Percentiles rank a stretch among this genome's conserved stretches.
Evolutionary conservation across 92 coral and sea anemone genomes (phyloP).

Genomic region (Epizoanthus ramosus): DNA sequence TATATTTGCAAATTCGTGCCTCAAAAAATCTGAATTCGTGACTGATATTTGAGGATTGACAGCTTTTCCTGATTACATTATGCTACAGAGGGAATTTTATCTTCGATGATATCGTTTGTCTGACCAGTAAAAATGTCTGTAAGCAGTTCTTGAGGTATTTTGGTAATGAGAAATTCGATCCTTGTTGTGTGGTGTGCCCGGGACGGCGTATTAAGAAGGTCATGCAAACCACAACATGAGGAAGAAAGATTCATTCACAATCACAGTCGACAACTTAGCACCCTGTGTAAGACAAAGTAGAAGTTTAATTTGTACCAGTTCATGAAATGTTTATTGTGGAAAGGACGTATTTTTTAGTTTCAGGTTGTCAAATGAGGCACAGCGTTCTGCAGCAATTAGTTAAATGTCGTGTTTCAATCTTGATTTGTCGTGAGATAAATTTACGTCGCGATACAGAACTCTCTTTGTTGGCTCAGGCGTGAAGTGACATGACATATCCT

Average conservation of each 20-base stretch:
- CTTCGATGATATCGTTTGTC: neutral
- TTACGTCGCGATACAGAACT: neutral
- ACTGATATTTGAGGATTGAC: neutral
- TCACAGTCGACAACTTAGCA: neutral
- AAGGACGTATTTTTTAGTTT: neutral
- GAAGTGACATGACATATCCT: neutral
- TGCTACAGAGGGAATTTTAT: neutral
- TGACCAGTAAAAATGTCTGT: neutral
- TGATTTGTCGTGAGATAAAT: slow-evolving; percentile 4
- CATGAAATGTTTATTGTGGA: neutral
- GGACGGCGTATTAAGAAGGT: slow-evolving; percentile 21
- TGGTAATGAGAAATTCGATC: slow-evolving; percentile 24
- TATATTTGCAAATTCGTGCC: neutral
- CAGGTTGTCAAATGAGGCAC: neutral
- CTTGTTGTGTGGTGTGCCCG: neutral
- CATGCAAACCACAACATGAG: slow-evolving; percentile 29
- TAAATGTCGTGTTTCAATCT: neutral
- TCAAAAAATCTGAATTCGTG: slow-evolving; percentile 11
- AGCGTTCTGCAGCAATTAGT: neutral
- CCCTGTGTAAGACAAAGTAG: neutral
- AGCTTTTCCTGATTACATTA: neutral
- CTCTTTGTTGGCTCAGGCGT: slow-evolving; percentile 24
- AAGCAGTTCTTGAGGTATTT: slow-evolving; percentile 9
- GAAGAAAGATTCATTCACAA: slow-evolving; percentile 34
- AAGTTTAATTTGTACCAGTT: neutral